Conservation (phyloP, 2,888 invertebrate genomes). For the Eupithecia inturbata region DNA sequence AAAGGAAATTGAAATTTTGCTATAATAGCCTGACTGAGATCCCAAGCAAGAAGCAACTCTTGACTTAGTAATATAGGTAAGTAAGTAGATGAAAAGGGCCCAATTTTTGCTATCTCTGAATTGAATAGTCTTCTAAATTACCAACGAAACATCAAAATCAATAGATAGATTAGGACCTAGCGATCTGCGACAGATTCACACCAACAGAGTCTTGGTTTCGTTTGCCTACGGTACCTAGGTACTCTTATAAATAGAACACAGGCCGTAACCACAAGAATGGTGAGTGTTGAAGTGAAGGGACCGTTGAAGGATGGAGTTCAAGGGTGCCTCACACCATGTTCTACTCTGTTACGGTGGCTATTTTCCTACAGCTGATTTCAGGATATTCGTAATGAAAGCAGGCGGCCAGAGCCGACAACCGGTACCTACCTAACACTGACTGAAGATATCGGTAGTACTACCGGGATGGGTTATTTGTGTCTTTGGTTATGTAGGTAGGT, state of each 20-base stretch:
- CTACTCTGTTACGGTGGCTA: neutral
- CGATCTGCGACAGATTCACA: no score
- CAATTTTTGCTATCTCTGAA: no score
- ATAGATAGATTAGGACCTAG: no score
- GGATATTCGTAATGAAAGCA: constrained; percentile 17
- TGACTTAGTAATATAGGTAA: no score
- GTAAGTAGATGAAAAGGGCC: no score
- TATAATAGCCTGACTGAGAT: no score
- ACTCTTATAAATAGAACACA: constrained; percentile 1
- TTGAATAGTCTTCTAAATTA: no score
- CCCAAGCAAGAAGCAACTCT: no score
- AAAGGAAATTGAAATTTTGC: no score
- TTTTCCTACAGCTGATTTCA: constrained; percentile 17
- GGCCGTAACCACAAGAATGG: constrained; percentile 29
- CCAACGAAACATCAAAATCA: no score
- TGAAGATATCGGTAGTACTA: neutral
- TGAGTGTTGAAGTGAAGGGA: constrained; percentile 20
- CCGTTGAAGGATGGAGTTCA: constrained; percentile 29
- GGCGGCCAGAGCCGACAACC: constrained; percentile 10
- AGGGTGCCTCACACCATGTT: constrained; percentile 32
- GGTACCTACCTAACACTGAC: neutral
- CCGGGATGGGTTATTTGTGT: neutral
- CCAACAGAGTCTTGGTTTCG: neutral
- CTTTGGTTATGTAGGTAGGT: neutral
- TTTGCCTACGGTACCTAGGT: neutral